A percentile compares a stretch with the other conserved stretches of the same genome.
Conservation (phyloP, 1,140 invertebrate genomes). For the Elymnias hypermnestra region DNA sequence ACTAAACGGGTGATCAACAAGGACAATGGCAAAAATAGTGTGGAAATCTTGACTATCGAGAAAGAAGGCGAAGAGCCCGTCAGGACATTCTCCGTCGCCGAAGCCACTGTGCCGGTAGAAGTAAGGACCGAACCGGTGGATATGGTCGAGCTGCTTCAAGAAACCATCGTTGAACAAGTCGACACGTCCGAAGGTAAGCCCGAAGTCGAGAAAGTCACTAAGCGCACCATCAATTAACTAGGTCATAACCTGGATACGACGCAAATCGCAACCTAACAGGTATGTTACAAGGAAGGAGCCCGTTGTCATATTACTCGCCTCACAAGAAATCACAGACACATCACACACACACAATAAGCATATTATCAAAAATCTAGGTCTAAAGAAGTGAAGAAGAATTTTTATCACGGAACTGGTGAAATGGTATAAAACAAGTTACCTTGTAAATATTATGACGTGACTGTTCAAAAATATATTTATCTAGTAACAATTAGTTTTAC, state of each 20-base stretch:
- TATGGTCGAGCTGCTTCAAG: no score
- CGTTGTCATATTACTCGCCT: conserved; percentile 30
- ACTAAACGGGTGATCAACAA: no score
- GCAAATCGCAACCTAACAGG: conserved; percentile 68
- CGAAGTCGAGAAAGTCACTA: conserved; percentile 40
- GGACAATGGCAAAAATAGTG: no score
- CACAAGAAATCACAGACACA: conserved; percentile 38
- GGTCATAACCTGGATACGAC: conserved; percentile 25
- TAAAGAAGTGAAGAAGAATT: conserved; percentile 25
- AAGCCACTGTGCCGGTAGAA: no score
- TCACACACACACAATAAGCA: conserved; percentile 14
- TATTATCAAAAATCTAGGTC: not conserved
- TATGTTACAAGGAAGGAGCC: conserved; percentile 48
- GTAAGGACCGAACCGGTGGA: not conserved
- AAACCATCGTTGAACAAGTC: conserved; percentile 19
- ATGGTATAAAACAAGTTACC: conserved; percentile 39
- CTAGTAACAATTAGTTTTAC: no score
- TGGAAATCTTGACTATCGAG: no score
- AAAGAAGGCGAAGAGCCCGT: no score
- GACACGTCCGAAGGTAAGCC: conserved; percentile 25
- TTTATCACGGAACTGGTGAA: conserved; percentile 31
- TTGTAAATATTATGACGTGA: conserved; percentile 62
- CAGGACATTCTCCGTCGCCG: not conserved
- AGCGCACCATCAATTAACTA: conserved; percentile 46
- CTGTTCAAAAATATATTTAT: conserved; percentile 70